Evolutionary conservation across 1,140 invertebrate genomes (phyloP).

Genomic region (Eurytemora carolleeae): DNA sequence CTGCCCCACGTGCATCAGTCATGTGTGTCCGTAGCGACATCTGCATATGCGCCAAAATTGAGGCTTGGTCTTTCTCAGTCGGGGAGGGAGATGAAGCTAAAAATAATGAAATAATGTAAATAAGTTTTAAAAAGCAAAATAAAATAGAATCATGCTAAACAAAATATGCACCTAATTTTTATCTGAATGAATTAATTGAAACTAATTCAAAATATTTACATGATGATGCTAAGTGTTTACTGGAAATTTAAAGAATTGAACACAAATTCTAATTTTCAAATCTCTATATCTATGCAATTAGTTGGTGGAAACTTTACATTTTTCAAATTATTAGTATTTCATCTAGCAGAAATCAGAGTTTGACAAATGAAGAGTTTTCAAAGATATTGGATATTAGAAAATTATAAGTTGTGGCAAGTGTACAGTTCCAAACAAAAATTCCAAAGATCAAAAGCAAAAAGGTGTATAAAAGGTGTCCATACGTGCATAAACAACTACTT

Average conservation of each 20-base stretch:
- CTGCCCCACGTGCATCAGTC: neutral
- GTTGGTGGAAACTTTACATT: neutral
- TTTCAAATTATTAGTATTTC: neutral
- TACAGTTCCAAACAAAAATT: neutral
- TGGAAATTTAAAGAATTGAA: neutral
- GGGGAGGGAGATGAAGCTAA: constrained; percentile 2
- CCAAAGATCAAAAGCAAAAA: neutral
- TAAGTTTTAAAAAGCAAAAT: neutral
- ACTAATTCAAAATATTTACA: neutral
- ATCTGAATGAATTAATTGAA: neutral
- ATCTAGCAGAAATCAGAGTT: too few species aligned
- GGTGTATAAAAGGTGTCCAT: neutral
- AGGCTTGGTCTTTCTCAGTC: neutral
- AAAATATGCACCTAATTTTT: too few species aligned
- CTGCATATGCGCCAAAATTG: neutral
- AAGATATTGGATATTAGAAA: too few species aligned
- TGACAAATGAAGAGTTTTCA: too few species aligned
- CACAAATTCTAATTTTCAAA: neutral
- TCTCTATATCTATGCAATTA: too few species aligned
- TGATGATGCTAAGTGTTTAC: neutral
- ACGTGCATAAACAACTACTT: neutral
- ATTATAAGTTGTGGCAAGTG: neutral
- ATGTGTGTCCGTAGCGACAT: neutral
- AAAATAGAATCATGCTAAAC: too few species aligned
- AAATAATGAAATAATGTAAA: neutral